Percentiles rank a stretch among this genome's conserved stretches.
Evolutionary conservation across 92 coral and sea anemone genomes (phyloP).

Genomic region (Epizoanthus rinbou): DNA sequence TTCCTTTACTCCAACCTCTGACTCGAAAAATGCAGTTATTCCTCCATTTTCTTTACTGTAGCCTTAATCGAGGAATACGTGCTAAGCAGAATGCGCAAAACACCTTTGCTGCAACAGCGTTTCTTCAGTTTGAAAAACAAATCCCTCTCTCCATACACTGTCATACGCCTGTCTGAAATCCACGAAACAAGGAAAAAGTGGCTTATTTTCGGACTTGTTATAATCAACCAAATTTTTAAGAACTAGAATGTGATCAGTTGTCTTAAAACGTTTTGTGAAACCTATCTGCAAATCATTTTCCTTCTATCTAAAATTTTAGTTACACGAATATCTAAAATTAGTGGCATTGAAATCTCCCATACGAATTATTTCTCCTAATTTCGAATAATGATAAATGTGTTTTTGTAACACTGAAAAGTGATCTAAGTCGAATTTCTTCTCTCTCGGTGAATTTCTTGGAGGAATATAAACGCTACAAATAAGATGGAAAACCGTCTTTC

Average conservation of each 20-base stretch:
- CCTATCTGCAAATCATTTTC: constrained; percentile 40
- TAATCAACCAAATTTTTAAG: constrained; percentile 42
- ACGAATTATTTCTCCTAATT: too few relatives aligned
- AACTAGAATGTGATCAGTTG: constrained; percentile 42
- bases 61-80: constrained; percentile 39
- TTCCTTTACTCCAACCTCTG: constrained; percentile 34
- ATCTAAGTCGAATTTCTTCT: too few relatives aligned
- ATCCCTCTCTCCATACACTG: constrained; percentile 47
- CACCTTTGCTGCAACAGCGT: constrained; percentile 22
- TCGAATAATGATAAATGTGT: too few relatives aligned
- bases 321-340: constrained; percentile 4
- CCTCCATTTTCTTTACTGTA: constrained; percentile 13
- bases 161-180: constrained; percentile 51
- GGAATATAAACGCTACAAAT: too few relatives aligned
- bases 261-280: constrained; percentile 46
- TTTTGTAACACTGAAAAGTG: too few relatives aligned
- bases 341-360: background rate
- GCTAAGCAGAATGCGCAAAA: constrained; percentile 26
- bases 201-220: constrained; percentile 37
- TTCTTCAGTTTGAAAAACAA: constrained; percentile 36
- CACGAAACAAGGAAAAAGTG: constrained; percentile 47
- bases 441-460: too few relatives aligned
- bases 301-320: constrained; percentile 11
- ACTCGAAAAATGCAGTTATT: constrained; percentile 35
- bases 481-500: too few relatives aligned